phyloP scores from a whole-genome alignment of 2,113 vertebrate genomes.

The Prunella himalayana region DNA sequence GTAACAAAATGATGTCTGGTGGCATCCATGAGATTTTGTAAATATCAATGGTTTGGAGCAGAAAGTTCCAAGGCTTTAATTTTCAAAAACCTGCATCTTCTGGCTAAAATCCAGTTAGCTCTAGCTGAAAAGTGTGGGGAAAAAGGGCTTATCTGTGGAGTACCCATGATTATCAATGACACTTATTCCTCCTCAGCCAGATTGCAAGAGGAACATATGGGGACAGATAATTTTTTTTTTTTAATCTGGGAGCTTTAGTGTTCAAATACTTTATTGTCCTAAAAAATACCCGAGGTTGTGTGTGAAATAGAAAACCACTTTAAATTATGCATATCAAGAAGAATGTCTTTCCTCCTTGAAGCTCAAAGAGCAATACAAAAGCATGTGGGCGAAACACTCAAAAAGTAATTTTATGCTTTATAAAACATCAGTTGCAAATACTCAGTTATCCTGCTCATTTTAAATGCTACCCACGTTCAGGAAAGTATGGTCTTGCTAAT shows the following conservation, averaged over 20 bases:
- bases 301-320: conserved; percentile 2
- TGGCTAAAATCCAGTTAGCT: not conserved
- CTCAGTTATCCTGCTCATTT: conserved; percentile 17
- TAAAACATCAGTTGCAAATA: conserved; percentile 30
- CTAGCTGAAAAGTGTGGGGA: not conserved
- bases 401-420: conserved; percentile 42
- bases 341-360: not conserved
- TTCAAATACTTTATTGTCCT: not conserved
- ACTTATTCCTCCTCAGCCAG: not conserved
- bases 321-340: conserved; percentile 41
- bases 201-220: not conserved
- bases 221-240: not conserved
- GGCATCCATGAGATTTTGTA: not conserved
- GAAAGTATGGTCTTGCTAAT: not conserved
- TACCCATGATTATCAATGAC: not conserved
- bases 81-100: not conserved
- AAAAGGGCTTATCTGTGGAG: not conserved
- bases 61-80: not conserved
- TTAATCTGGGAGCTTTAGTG: not conserved
- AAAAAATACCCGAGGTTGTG: not conserved
- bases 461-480: not conserved
- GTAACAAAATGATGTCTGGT: not conserved
- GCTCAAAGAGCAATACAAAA: conserved; percentile 6
- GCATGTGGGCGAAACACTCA: not conserved
- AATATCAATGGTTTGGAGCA: not conserved